Evolutionary conservation across 2,797 vertebrate genomes (phyloP), one percentile per base, ranked within the genome.

Genomic region (Tragopan temminckii): DNA sequence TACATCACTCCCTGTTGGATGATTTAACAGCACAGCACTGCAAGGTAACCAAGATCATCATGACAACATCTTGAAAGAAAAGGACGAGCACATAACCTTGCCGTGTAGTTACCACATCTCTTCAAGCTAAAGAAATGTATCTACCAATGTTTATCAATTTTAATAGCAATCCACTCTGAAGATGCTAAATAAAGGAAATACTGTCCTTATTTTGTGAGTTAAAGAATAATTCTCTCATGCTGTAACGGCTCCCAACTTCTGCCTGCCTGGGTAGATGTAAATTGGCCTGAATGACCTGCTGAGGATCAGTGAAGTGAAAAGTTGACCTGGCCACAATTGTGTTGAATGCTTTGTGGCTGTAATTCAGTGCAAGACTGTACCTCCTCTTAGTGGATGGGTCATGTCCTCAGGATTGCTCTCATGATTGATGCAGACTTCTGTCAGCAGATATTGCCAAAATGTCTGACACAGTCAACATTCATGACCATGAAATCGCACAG

Each of bases 1-100:
- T 95, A 83, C 93, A 92, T 95, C 96, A 96, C 85, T 94, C 93
- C 62, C 91, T 50, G 62, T 45, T 63, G 87, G 95, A 80, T 89
- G 94, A 88, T 92, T 93, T 91, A 91, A 89, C 67, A 89, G 89
- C 85, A 20, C 80, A 78, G 96, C 87, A 63, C 8, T 79, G 82
- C 85, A 55, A 89, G 93, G 88, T 72, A 84, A 90, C 91, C 38
- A 27, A 91, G 77, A 95, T 89, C 91, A 89, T 92, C 93, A 40
- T 1, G 1, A 70, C 91, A 79, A 89, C 42, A 35, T 50, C 72
- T 83, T 84, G 87, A 83, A 92, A 91, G 87, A 48, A 80, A 89
- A 91, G 80, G 67, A 79, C 63, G 62, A 95, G 55, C 33, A 57
- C 0, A 3, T 46, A 92, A 80, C 74, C 59, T 79, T 64, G 63